Evolutionary conservation across 2,888 invertebrate genomes (phyloP), one percentile per base, ranked within the genome.

Genomic region (Amblyteles armatorius): DNA sequence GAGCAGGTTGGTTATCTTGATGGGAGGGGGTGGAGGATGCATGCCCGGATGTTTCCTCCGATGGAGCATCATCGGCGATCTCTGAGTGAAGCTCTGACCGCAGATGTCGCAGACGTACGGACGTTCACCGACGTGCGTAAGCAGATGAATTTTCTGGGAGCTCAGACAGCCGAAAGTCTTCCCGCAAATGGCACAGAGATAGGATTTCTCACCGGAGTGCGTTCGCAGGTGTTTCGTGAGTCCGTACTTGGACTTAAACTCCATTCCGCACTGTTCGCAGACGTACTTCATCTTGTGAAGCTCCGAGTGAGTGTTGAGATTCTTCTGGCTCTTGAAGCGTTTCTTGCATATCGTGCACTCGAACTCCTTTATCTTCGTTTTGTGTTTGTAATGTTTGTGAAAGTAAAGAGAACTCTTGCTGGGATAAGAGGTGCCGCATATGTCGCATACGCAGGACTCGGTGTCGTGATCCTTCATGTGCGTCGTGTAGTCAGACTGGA

Each of bases 401-500:
- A 91, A 92, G 87, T 93, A 93, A 0, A 93, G 88, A 0, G 93
- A 93, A 68, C 92, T 93, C 40, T 90, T 92, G 87, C 89, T 93
- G 0, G 91, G 84, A 81, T 93, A 93, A 0, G 91, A 91, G 0
- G 90, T 88, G 4, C 93, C 93, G 80, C 93, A 93, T 13, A 92
- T 91, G 79, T 93, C 93, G 79, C 93, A 93, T 1, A 93, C 90
- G 72, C 91, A 92, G 0, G 92, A 91, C 29, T 93, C 93, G 0
- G 88, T 88, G 29, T 92, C 91, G 85, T 93, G 93, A 52, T 93
- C 91, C 67, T 92, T 93, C 94, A 95, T 89, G 94, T 95, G 93
- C 91, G 95, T 88, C 93, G 92, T 86, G 93, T 89, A 95, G 94
- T 95, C 95, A 0, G 94, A 94, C 1, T 94, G 88, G 0, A 95